Evolutionary conservation across 2,113 vertebrate species (phyloP).

Genomic region (Bolborhynchus lineola): DNA sequence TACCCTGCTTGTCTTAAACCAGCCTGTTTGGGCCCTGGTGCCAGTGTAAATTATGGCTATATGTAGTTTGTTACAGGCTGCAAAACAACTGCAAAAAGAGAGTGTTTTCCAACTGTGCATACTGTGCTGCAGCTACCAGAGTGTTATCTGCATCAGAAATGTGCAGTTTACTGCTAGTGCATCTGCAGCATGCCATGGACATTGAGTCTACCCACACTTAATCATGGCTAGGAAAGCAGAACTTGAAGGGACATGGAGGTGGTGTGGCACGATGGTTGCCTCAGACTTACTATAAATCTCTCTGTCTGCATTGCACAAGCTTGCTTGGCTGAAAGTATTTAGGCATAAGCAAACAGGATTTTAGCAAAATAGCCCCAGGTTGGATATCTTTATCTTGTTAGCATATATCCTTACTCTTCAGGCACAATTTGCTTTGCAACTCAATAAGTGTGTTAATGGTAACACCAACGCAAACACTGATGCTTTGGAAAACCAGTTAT

Average conservation of each 20-base stretch:
- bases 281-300: background rate
- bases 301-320: background rate
- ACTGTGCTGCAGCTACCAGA: background rate
- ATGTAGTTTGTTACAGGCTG: background rate
- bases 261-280: fast-evolving
- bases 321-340: background rate
- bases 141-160: background rate
- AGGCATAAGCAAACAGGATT: background rate
- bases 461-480: background rate
- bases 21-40: background rate
- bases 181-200: background rate
- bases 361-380: background rate
- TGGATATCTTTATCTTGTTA: background rate
- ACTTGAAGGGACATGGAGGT: background rate
- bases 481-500: background rate
- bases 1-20: background rate
- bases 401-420: background rate
- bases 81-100: background rate
- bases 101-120: background rate
- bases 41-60: background rate
- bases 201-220: background rate
- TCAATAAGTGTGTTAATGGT: background rate
- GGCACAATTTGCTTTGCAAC: background rate
- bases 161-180: background rate
- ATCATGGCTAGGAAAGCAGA: background rate